Evolutionary conservation across 1,140 invertebrate species (phyloP).

Genomic region (Panagrolaimus sp.): DNA sequence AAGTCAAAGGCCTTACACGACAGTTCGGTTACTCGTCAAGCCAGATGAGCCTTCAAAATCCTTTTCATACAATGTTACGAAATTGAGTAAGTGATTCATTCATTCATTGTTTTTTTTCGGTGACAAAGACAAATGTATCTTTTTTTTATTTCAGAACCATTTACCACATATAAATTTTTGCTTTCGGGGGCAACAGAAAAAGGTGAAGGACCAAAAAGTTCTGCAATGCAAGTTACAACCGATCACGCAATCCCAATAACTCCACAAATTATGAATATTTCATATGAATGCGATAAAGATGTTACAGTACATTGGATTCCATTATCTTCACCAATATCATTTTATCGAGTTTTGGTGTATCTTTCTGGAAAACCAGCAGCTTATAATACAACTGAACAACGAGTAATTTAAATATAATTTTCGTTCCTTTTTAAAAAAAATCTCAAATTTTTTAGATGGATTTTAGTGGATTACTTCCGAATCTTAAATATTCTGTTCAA

Average conservation of each 20-base stretch:
- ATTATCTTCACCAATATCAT: constrained; percentile 19
- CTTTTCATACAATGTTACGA: constrained; percentile 49
- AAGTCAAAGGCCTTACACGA: neutral
- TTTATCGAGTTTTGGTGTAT: constrained; percentile 15
- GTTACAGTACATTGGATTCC: constrained; percentile 29
- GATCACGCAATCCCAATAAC: constrained; percentile 41
- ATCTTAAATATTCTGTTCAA: constrained; percentile 18
- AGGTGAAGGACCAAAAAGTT: constrained; percentile 53
- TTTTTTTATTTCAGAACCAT: constrained; percentile 28
- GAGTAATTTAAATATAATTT: constrained; percentile 6
- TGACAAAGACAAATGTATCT: neutral
- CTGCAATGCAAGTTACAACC: constrained; percentile 39
- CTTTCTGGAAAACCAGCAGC: constrained; percentile 9
- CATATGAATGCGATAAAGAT: constrained; percentile 34
- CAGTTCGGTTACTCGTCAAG: constrained; percentile 40
- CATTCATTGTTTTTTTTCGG: neutral
- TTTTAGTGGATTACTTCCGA: neutral
- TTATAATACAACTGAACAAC: constrained; percentile 29
- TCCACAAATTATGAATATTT: constrained; percentile 39
- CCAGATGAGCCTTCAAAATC: constrained; percentile 30
- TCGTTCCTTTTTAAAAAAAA: no score
- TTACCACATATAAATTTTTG: constrained; percentile 45
- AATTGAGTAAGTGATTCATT: constrained; percentile 28
- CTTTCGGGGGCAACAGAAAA: constrained; percentile 50
- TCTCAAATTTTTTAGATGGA: no score